Conservation (phyloP, 1,140 invertebrate genomes). For the Pomacea maculata region DNA sequence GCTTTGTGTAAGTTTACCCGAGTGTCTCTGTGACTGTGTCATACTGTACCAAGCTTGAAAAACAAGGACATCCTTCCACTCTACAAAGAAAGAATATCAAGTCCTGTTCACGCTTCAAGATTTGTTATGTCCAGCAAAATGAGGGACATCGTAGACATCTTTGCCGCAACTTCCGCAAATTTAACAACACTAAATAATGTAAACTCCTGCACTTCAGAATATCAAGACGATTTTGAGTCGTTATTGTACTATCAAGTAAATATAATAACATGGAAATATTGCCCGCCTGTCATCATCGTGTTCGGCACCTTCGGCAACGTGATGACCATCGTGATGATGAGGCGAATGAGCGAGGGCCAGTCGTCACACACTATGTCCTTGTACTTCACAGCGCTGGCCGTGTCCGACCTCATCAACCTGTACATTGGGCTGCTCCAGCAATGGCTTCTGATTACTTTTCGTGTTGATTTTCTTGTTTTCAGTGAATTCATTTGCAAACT, state of each 20-base stretch:
- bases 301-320: slow-evolving; percentile 31
- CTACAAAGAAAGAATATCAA: too few species aligned
- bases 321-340: slow-evolving; percentile 26
- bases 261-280: not conserved
- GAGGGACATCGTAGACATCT: too few species aligned
- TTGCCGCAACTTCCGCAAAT: too few species aligned
- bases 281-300: slow-evolving; percentile 26
- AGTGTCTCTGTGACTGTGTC: too few species aligned
- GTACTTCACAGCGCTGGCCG: slow-evolving; percentile 35
- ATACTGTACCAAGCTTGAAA: too few species aligned
- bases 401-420: slow-evolving; percentile 35
- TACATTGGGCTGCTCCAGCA: slow-evolving; percentile 38
- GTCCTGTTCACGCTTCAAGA: too few species aligned
- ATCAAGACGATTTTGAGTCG: too few species aligned
- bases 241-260: not conserved
- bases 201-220: too few species aligned
- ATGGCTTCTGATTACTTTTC: slow-evolving; percentile 36
- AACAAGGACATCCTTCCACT: too few species aligned
- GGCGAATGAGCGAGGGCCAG: slow-evolving; percentile 5
- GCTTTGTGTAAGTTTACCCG: too few species aligned
- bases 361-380: slow-evolving; percentile 10
- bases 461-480: slow-evolving; percentile 32
- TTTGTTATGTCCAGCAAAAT: too few species aligned
- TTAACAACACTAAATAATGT: too few species aligned
- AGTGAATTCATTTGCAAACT: slow-evolving; percentile 33